Base-by-base conservation (phyloP, 2,113 vertebrate species). In the Patagioenas fasciata region DNA sequence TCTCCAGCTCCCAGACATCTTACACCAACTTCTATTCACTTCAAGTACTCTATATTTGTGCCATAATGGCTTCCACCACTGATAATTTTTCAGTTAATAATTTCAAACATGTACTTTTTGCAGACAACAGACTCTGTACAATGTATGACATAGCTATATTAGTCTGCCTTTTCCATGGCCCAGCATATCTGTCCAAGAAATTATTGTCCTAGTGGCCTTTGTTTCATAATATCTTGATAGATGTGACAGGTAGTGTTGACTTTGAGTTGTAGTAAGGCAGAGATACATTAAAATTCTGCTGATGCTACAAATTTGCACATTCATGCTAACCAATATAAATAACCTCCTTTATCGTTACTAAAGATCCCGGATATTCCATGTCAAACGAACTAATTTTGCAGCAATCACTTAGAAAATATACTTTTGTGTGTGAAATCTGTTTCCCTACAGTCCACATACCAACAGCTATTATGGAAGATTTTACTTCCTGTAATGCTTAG, bases 101-200 rank as follows among this genome's bases (percentile, higher is more conserved):
- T 78, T 73, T 91, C 50, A 78, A 44, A 61, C 8, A 10, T 13
- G 4, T 32, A 29, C 19, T 25, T 60, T 10, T 38, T 83, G 64
- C 16, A 84, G 64, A 57, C 7, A 70, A 31, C 16, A 66, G 21
- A 15, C 53, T 81, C 31, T 29, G 1, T 36, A n/a, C 11, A 11
- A 5, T 50, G 9, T 54, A 7, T 0, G 3, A 20, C 3, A 0
- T 53, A 72, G 36, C 26, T 57, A 14, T 17, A 40, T 1, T 58
- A 69, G 6, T 51, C 34, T 70, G 16, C 6, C 15, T 66, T 92
- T 94, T 70, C 21, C 62, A 34, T 7, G 10, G 14, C 14, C 31
- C 6, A 58, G 13, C 1, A 84, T 74, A 89, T 70, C 47, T 62
- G 13, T 54, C 26, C 2, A 3, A 71, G 16, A 17, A 48, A 82